These are phyloP conservation scores for Dolichomitus sp. DNA, from an alignment of 2,888 invertebrate species.

Conservation along the genomic window DNA sequence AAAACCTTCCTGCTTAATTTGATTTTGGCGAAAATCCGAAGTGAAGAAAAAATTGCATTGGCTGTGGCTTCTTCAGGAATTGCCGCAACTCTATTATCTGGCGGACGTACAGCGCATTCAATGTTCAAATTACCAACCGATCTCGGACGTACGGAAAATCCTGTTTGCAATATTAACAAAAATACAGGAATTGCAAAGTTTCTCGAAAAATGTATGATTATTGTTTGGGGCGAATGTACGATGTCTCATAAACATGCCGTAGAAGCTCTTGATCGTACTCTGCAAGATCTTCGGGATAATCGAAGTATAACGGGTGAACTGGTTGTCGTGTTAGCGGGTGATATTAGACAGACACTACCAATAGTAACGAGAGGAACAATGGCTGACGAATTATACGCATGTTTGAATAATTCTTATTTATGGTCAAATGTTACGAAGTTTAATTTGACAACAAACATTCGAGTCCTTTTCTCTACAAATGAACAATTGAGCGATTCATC, in stretches of 20 bases:
- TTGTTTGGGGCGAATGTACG: slow-evolving; percentile 85
- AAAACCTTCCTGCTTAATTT: no score
- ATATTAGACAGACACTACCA: slow-evolving; percentile 76
- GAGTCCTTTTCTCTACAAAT: no score
- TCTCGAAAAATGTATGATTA: slow-evolving; percentile 75
- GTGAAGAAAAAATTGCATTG: no score
- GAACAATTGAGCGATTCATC: no score
- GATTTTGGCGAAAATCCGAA: no score
- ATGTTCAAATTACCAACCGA: no score
- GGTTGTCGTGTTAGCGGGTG: slow-evolving; percentile 73
- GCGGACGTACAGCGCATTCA: no score
- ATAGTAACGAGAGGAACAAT: slow-evolving; percentile 71
- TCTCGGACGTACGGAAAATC: no score
- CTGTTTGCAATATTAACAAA: no score
- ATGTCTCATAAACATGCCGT: slow-evolving; percentile 81
- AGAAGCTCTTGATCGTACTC: slow-evolving; percentile 79
- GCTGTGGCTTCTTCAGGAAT: no score
- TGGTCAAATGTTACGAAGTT: slow-evolving; percentile 66
- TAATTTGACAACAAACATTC: neutral
- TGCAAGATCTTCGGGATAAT: slow-evolving; percentile 69
- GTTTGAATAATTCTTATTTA: slow-evolving; percentile 67
- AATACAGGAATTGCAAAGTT: slow-evolving; percentile 74
- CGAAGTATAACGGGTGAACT: slow-evolving; percentile 69
- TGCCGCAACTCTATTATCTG: no score
- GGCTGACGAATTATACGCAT: slow-evolving; percentile 75